These are phyloP conservation scores for Idaea biselata DNA, from an alignment of 2,888 invertebrate genomes.

Conservation along the genomic window DNA sequence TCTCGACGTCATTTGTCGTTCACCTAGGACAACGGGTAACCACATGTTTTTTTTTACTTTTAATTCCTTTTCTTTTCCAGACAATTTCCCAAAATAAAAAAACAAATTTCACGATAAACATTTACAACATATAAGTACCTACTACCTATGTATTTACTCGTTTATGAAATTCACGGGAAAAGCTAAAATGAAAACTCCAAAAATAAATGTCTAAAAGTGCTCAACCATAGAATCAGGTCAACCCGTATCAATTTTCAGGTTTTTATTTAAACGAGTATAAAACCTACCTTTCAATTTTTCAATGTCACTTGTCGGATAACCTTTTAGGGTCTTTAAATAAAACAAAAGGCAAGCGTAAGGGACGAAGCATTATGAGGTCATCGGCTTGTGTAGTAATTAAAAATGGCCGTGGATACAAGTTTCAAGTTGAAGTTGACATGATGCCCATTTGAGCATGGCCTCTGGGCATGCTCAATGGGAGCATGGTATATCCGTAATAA, in stretches of 20 bases:
- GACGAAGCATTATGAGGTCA: constrained; percentile 56
- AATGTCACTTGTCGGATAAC: constrained; percentile 45
- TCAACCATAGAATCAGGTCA: constrained; percentile 16
- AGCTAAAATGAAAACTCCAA: not conserved
- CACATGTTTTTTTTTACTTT: no score
- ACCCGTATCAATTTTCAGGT: constrained; percentile 21
- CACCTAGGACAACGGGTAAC: no score
- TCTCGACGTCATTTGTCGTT: no score
- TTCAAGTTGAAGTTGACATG: no score
- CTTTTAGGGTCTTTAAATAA: constrained; percentile 45
- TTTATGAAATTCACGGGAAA: not conserved
- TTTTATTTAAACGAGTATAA: constrained; percentile 17
- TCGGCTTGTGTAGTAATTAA: constrained; percentile 53
- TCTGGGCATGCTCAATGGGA: no score
- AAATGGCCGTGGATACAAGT: constrained; percentile 34
- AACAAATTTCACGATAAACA: no score
- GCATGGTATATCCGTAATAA: no score
- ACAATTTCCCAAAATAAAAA: no score
- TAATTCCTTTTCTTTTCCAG: no score
- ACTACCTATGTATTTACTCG: not conserved
- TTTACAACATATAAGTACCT: no score
- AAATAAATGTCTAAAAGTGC: constrained; percentile 11
- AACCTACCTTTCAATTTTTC: constrained; percentile 43
- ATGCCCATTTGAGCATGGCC: no score
- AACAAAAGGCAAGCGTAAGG: constrained; percentile 44